Evolutionary conservation across 2,888 invertebrate species (phyloP), one percentile per base, ranked within the genome.

Genomic region (Volucella zonaria): DNA sequence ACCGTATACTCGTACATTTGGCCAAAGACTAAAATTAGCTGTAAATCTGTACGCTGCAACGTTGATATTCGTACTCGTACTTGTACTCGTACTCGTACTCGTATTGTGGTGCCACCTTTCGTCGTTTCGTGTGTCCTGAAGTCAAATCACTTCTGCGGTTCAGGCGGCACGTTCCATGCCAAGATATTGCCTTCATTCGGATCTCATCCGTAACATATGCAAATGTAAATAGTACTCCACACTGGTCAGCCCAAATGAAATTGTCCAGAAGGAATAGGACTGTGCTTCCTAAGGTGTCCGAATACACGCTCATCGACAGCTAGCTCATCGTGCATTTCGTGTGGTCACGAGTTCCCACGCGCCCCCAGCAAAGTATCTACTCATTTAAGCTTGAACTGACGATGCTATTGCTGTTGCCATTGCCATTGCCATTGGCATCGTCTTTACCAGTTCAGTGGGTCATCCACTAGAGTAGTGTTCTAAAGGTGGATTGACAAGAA

Each of bases 271-370:
- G 56, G 59, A 66, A 64, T 43, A 52, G 31, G 11, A 58, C 42
- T 18, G 51, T 59, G 51, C 40, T 67, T 68, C 31, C 78, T 64
- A 59, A 78, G 67, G 79, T 79, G 82, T 79, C 82, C 70, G 74
- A 15, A 70, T 61, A 75, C 74, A 83, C 51, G 81, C 64, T 81
- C 81, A 70, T 75, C 70, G 81, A 64, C 78, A 66, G 82, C 73
- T 67, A 66, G 82, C 73, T 67, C 58, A 51, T 75, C 74, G 56
- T 73, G 61, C 23, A 40, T 82, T 67, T 82, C 82, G 78, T 82
- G 82, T 68, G 82, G 78, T 75, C 82, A 79, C 82, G 76, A 85
- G 71, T 76, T 76, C 75, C 76, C 83, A 76, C 83, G 67, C 82
- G 67, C 82, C 67, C 49, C 73, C 49, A 40, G 76, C 67, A n/a